These are phyloP conservation scores for Melieria omissa DNA, from an alignment of 2,888 invertebrate genomes.

Conservation along the genomic window DNA sequence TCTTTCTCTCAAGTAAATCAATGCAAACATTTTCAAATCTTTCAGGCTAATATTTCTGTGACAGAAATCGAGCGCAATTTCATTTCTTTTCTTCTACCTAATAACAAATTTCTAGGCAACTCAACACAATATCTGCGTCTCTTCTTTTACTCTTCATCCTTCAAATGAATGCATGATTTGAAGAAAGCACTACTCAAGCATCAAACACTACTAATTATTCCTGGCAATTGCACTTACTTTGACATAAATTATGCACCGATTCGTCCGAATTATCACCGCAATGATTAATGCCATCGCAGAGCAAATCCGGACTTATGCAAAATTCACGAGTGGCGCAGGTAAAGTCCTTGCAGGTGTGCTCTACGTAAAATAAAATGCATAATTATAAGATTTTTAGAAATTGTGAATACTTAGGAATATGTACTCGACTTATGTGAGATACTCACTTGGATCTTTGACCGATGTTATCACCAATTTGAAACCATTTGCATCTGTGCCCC, in stretches of 20 bases:
- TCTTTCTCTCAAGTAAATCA: no score
- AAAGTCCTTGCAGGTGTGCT: constrained; percentile 90
- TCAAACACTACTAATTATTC: no score
- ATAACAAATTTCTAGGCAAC: no score
- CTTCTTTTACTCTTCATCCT: no score
- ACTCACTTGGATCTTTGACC: constrained; percentile 93
- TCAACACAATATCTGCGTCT: no score
- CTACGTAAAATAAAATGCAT: constrained; percentile 68
- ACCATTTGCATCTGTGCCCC: constrained; percentile 92
- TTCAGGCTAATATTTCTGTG: no score
- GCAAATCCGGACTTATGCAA: constrained; percentile 91
- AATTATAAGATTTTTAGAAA: background rate
- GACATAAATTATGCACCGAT: constrained; percentile 84
- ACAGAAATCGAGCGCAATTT: no score
- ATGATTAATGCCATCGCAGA: constrained; percentile 93
- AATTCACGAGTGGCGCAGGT: constrained; percentile 87
- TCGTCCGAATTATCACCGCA: constrained; percentile 95
- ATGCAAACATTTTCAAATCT: no score
- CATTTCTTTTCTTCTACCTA: no score
- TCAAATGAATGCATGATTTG: no score
- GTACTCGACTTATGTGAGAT: constrained; percentile 40
- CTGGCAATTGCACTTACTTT: constrained; percentile 73
- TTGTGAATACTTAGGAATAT: background rate
- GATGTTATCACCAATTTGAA: constrained; percentile 94
- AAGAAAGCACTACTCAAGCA: no score